phyloP scores from a whole-genome alignment of 1,140 invertebrate genomes.

The Tetramorium parvispinum region DNA sequence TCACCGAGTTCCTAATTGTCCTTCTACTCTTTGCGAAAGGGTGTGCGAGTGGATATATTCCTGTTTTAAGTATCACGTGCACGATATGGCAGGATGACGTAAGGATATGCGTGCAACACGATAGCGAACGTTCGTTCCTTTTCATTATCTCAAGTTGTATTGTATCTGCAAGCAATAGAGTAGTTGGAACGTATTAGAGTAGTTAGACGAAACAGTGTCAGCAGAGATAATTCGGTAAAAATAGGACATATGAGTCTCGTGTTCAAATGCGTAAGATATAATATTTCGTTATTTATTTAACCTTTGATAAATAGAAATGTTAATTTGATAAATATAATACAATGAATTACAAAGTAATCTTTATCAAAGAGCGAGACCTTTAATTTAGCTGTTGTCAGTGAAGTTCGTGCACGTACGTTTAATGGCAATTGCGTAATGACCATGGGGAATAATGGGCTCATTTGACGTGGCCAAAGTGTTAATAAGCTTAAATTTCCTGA shows the following conservation, averaged over 20 bases:
- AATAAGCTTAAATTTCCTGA: conserved; percentile 41
- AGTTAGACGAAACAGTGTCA: conserved; percentile 10
- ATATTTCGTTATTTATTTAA: background rate
- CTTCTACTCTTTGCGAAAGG: background rate
- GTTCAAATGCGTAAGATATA: background rate
- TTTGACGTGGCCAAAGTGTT: conserved; percentile 12
- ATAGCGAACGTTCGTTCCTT: conserved; percentile 24
- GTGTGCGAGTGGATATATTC: background rate
- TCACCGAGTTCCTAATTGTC: conserved; percentile 8
- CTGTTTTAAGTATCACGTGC: conserved; percentile 15
- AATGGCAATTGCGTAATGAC: background rate
- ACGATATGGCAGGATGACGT: conserved; percentile 23
- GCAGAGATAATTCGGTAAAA: background rate
- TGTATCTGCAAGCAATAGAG: background rate
- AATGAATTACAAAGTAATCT: background rate
- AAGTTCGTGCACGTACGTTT: background rate
- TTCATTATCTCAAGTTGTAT: conserved; percentile 40
- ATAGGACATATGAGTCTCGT: background rate
- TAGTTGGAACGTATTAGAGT: conserved; percentile 3
- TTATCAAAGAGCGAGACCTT: background rate
- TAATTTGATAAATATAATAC: background rate
- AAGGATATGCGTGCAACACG: conserved; percentile 44
- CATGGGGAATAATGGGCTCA: conserved; percentile 4
- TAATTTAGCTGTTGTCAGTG: background rate
- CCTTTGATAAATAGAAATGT: too few relatives aligned